Base-by-base conservation (phyloP, 2,113 vertebrate species). In the Alligator sinensis region DNA sequence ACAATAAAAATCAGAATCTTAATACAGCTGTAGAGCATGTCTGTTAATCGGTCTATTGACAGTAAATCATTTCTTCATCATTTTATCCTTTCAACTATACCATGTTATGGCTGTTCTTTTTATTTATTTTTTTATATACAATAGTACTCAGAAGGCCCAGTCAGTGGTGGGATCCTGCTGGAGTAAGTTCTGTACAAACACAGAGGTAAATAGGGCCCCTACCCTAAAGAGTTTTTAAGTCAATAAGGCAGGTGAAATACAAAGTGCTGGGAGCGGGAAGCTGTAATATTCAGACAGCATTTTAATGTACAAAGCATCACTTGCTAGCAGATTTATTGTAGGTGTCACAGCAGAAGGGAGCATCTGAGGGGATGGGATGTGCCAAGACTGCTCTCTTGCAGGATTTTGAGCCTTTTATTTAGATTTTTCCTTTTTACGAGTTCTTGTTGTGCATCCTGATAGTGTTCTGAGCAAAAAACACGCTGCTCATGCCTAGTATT, bases 1-100 rank as follows among this genome's bases (percentile, higher is more conserved):
- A 4, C 80, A 30, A 17, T 86, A 66, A 34, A 79, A 66, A n/a
- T 61, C 11, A 18, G 93, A 81, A 93, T 92, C 77, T 89, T 88
- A 90, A 92, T 92, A 54, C 3, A 5, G 76, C 91, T 89, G 14
- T 60, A 10, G 78, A 87, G 54, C 2, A 10, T 60, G 18, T 66
- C 64, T 90, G 75, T 10, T 63, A 70, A 66, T 3, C 34, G 1
- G 28, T 2, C 3, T 17, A 2, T 38, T 22, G 59, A 28, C 38
- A 57, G 58, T 58, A 82, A 70, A n/a, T 80, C 78, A 3, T 60
- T 60, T 82, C 57, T 59, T 47, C 47, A 47, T 47, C 47, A 47
- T 47, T 47, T 47, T 12, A 12, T 1, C 0, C 61, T 81, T 68
- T 54, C 34, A 0, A 1, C 27, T 87, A 16, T 30, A 34, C 28